Evolutionary conservation across 2,113 vertebrate genomes (phyloP).

Genomic region (Nycticebus coucang): DNA sequence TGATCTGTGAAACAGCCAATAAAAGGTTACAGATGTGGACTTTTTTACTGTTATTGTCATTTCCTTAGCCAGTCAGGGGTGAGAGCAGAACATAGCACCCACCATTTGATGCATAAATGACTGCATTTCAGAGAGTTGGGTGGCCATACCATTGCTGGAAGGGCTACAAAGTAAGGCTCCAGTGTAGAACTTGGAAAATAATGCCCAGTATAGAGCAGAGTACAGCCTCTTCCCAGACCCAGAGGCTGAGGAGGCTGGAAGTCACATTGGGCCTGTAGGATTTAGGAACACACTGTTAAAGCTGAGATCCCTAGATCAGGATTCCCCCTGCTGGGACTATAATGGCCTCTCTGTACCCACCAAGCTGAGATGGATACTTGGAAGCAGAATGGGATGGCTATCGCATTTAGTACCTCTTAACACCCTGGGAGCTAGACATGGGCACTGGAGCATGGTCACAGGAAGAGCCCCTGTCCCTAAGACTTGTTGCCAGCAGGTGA

Average conservation of each 20-base stretch:
- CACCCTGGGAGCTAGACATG: neutral
- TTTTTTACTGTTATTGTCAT: neutral
- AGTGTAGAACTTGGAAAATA: neutral
- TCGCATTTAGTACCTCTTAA: neutral
- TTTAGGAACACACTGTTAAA: neutral
- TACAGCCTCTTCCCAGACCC: accelerated
- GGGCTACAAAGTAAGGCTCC: neutral
- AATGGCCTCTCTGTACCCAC: neutral
- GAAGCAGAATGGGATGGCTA: neutral
- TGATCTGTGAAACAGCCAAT: neutral
- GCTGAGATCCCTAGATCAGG: neutral
- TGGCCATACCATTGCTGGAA: neutral
- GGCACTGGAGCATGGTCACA: too few species aligned
- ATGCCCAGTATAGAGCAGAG: neutral
- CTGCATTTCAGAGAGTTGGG: neutral
- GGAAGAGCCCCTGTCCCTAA: neutral
- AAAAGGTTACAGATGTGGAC: neutral
- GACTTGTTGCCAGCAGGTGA: neutral
- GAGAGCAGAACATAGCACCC: neutral
- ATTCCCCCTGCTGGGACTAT: neutral
- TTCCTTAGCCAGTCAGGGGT: neutral
- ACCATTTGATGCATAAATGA: neutral
- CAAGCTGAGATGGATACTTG: neutral
- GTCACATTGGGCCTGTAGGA: neutral
- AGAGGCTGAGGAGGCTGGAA: neutral